Conservation (phyloP, 2,113 vertebrate species). For the Pangasianodon gigas region DNA sequence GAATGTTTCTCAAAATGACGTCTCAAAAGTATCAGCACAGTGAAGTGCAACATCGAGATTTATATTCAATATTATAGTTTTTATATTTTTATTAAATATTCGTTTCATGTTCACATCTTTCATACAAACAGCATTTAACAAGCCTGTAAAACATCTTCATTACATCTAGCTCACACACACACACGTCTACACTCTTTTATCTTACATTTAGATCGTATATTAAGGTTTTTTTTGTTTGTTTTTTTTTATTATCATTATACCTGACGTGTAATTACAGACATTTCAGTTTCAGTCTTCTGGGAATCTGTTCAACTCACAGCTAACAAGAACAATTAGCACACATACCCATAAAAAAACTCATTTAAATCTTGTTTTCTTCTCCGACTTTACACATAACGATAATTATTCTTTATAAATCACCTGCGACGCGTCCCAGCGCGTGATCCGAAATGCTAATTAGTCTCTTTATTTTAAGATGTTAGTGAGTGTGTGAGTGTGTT, state of each 20-base stretch:
- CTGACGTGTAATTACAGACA: too few relatives aligned
- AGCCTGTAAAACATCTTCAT: neutral
- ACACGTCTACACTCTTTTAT: neutral
- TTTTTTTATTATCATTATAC: too few relatives aligned
- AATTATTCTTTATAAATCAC: neutral
- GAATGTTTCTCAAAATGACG: too few relatives aligned
- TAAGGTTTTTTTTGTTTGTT: too few relatives aligned
- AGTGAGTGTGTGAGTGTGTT: neutral
- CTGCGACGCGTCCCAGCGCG: neutral
- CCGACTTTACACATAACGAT: neutral
- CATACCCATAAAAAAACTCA: neutral
- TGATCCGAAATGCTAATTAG: neutral
- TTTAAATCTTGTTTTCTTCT: neutral
- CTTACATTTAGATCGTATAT: too few relatives aligned
- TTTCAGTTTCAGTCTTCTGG: too few relatives aligned
- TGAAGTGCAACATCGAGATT: too few relatives aligned
- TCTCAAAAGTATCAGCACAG: too few relatives aligned
- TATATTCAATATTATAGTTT: too few relatives aligned
- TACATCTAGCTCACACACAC: neutral
- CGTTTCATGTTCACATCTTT: neutral
- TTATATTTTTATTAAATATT: neutral
- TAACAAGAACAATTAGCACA: neutral
- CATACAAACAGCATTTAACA: neutral
- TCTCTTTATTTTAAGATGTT: neutral
- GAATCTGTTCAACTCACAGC: too few relatives aligned